Evolutionary conservation across 2,888 invertebrate genomes (phyloP).

Genomic region (Cataglyphis albicans): DNA sequence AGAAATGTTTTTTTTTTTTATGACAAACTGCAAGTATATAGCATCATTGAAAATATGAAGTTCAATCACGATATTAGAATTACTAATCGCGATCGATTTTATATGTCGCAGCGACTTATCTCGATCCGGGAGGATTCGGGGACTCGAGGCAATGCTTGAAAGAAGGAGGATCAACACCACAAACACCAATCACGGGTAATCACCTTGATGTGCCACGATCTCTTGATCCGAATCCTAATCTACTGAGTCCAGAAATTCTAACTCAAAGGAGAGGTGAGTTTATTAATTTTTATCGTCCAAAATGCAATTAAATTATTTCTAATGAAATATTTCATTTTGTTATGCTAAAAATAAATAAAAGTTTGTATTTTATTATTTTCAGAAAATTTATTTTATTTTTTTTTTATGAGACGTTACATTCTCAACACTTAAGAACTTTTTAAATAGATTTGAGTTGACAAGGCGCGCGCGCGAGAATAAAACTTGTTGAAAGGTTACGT

Average conservation of each 20-base stretch:
- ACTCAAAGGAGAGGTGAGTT: conserved; percentile 89
- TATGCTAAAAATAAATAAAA: not conserved
- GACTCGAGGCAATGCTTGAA: conserved; percentile 90
- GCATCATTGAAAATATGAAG: not conserved
- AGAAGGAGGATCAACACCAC: conserved; percentile 88
- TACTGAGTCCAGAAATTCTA: conserved; percentile 93
- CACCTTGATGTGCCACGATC: conserved; percentile 93
- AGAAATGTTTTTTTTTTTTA: not conserved
- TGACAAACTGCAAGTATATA: not conserved
- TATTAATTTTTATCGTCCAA: not conserved
- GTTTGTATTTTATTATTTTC: not conserved
- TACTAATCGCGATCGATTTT: conserved; percentile 19
- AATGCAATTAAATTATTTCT: not conserved
- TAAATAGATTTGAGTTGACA: not conserved
- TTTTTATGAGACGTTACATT: not conserved
- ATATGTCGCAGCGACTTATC: conserved; percentile 87
- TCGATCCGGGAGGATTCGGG: conserved; percentile 86
- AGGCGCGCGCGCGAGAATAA: not conserved
- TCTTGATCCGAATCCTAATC: conserved; percentile 91
- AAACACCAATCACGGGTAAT: conserved; percentile 89
- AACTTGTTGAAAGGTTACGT: not conserved
- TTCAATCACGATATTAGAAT: conserved; percentile 24
- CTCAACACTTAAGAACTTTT: not conserved
- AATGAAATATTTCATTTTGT: not conserved
- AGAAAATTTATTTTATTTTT: not conserved